Evolutionary conservation across 2,888 invertebrate genomes (phyloP), one percentile per base, ranked within the genome.

Genomic region (Anorthoa munda): DNA sequence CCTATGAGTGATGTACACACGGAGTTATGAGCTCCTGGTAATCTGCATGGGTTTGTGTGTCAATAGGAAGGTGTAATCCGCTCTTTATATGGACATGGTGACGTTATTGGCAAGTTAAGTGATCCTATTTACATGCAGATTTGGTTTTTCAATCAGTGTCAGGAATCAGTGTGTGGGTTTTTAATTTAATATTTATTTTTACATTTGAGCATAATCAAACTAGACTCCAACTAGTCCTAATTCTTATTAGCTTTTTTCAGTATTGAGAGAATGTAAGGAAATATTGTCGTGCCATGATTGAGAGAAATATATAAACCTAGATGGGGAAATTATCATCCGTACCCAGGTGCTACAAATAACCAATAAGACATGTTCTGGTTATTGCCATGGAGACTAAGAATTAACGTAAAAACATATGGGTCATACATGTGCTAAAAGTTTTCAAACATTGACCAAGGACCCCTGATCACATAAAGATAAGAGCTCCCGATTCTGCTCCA

Each of bases 1-100:
- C 88, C 89, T 86, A 85, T 87, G 89, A 89, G 87, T 86, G 84
- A 90, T 91, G 91, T 89, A 82, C 86, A 92, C 92, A 92, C 77
- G 88, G 90, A 26, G 90, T 92, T 92, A 91, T 90, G 90, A 89
- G 89, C 90, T 90, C 86, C 89, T 90, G 84, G 77, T 84, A 84
- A 87, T 84, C 86, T 80, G 63, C 77, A 74, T 64, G 77, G 76
- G 66, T 72, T 87, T 86, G 85, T 65, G 58, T 76, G 72, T 74
- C 75, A 86, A 77, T 84, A 74, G 55, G 67, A 67, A 76, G 78
- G 78, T 82, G 82, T 82, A 86, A 85, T 84, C 82, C 70, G 13
- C 59, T 51, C 53, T 71, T 71, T 58, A 67, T 31, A 7, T 66
- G n/a, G 21, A 18, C n/a, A 17, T 58, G 61, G 66, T 77, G 46